These are phyloP conservation scores for Myopa testacea DNA, from an alignment of 2,888 invertebrate genomes.

Conservation along the genomic window DNA sequence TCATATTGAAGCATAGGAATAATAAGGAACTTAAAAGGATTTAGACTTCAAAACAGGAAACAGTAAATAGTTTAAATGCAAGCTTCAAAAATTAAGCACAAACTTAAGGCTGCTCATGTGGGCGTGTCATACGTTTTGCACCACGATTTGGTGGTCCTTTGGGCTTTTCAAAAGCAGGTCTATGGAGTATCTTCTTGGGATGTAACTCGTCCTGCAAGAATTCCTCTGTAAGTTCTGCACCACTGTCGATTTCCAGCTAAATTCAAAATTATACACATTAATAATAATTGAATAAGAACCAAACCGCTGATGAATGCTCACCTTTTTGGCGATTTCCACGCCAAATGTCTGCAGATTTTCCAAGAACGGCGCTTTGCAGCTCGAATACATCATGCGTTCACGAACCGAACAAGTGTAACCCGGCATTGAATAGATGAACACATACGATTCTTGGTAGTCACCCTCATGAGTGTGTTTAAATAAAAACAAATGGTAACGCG, in stretches of 20 bases:
- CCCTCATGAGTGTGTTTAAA: slow-evolving; percentile 95
- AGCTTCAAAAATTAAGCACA: no score
- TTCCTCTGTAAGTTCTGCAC: slow-evolving; percentile 89
- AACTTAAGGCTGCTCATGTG: slow-evolving; percentile 68
- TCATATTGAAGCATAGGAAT: no score
- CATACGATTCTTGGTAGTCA: slow-evolving; percentile 85
- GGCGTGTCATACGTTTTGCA: slow-evolving; percentile 87
- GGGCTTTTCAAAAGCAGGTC: slow-evolving; percentile 95
- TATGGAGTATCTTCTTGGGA: slow-evolving; percentile 88
- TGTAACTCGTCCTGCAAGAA: slow-evolving; percentile 94
- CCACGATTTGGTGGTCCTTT: slow-evolving; percentile 95
- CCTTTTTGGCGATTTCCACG: slow-evolving; percentile 87
- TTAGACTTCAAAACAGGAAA: slow-evolving; percentile 44
- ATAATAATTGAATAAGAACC: not conserved
- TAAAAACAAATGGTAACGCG: slow-evolving; percentile 85
- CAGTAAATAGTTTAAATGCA: no score
- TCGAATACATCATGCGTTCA: slow-evolving; percentile 98
- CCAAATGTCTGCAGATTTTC: slow-evolving; percentile 84
- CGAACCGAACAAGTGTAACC: slow-evolving; percentile 96
- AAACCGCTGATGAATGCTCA: slow-evolving; percentile 60
- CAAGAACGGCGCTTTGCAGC: slow-evolving; percentile 93
- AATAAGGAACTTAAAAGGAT: not conserved
- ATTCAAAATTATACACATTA: not conserved
- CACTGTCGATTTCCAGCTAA: slow-evolving; percentile 92
- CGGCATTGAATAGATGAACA: slow-evolving; percentile 99